These are phyloP conservation scores for Anastrepha ludens DNA, from an alignment of 1,140 invertebrate genomes.

Conservation along the genomic window DNA sequence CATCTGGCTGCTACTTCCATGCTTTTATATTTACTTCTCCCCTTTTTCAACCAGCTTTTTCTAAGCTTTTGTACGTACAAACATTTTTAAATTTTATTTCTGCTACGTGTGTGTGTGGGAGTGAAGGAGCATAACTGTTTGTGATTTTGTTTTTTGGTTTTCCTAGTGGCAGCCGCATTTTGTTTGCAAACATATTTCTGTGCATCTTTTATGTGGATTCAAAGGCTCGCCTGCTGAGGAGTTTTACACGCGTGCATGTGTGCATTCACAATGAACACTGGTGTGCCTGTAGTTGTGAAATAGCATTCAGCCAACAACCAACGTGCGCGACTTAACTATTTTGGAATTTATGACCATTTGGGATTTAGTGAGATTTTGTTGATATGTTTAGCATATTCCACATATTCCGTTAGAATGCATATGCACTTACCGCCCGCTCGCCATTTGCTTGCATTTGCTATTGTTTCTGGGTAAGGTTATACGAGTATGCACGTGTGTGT, in stretches of 20 bases:
- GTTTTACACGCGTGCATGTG: background rate
- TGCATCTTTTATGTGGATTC: conserved; percentile 16
- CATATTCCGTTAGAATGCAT: background rate
- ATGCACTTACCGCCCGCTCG: background rate
- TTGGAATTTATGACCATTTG: conserved; percentile 58
- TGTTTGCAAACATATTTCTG: conserved; percentile 10
- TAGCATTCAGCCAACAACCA: background rate
- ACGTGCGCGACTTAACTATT: conserved; percentile 59
- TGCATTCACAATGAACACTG: background rate
- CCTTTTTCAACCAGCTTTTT: background rate
- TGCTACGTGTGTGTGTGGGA: background rate
- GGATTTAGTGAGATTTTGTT: conserved; percentile 55
- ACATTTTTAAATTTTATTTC: background rate
- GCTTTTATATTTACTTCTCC: background rate
- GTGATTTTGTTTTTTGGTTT: background rate
- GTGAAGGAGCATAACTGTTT: background rate
- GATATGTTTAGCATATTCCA: conserved; percentile 57
- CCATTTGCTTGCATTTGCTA: background rate
- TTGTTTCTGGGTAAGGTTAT: background rate
- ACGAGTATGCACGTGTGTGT: background rate
- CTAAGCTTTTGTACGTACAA: conserved; percentile 17
- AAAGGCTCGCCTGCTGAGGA: conserved; percentile 24
- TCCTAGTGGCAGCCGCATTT: background rate
- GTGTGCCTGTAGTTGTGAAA: background rate
- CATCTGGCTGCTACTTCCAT: background rate